These are phyloP conservation scores for Caranx ignobilis DNA, from an alignment of 2,113 vertebrate species.

Conservation along the genomic window DNA sequence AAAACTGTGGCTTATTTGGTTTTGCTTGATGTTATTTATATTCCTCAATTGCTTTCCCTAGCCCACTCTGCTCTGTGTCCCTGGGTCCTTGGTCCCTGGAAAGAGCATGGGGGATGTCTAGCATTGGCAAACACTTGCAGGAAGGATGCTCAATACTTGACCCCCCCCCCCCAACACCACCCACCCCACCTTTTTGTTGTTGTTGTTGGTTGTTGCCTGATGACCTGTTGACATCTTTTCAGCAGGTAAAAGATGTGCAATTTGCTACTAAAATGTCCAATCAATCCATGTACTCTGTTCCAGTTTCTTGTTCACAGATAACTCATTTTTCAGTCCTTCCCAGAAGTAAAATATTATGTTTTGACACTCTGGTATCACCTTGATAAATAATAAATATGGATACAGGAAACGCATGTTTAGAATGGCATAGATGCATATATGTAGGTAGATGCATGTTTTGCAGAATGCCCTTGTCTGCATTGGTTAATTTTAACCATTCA, in stretches of 20 bases:
- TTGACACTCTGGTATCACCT: neutral
- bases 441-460: neutral
- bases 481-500: neutral
- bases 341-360: neutral
- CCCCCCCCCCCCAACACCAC: too few species aligned
- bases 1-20: slow-evolving; percentile 28
- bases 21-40: slow-evolving; percentile 37
- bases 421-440: slow-evolving; percentile 1
- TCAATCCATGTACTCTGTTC: neutral
- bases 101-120: slow-evolving; percentile 20
- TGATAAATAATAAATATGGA: neutral
- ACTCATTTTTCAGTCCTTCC: neutral
- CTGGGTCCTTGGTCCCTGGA: neutral
- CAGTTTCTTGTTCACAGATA: neutral
- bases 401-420: neutral
- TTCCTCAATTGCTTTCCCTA: slow-evolving; percentile 22
- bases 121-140: slow-evolving; percentile 8
- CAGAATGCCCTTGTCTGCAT: neutral
- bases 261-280: neutral
- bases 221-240: neutral
- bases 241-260: neutral
- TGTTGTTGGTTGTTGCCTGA: too few species aligned
- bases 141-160: neutral
- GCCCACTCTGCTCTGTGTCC: neutral
- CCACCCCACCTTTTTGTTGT: too few species aligned